These are phyloP conservation scores for Penaeus indicus DNA, from an alignment of 1,140 invertebrate genomes.

Conservation along the genomic window DNA sequence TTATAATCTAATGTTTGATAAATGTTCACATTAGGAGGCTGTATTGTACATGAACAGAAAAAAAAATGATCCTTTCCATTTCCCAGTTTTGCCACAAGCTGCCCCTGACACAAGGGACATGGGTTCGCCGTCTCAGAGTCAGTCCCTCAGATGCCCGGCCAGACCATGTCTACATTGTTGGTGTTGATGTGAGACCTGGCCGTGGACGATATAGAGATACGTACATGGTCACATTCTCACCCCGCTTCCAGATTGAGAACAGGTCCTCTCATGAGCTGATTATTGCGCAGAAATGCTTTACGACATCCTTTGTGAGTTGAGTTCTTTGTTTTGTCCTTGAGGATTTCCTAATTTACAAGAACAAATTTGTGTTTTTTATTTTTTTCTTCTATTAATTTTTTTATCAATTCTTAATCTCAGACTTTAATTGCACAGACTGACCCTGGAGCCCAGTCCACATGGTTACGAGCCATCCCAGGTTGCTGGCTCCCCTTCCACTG, in stretches of 20 bases:
- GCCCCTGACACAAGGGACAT: conserved; percentile 82
- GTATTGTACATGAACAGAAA: background rate
- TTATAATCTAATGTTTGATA: no score
- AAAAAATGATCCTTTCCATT: conserved; percentile 9
- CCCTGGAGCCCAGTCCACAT: conserved; percentile 78
- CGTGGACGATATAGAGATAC: conserved; percentile 90
- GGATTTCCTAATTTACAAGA: no score
- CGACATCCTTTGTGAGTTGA: conserved; percentile 71
- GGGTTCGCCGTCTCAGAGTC: conserved; percentile 78
- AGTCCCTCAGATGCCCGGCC: conserved; percentile 77
- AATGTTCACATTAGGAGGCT: no score
- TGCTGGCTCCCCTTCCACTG: conserved; percentile 96
- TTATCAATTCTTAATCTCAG: background rate
- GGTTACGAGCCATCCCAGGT: conserved; percentile 84
- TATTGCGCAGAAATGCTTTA: conserved; percentile 87
- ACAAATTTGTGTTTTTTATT: no score
- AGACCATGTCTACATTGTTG: conserved; percentile 79
- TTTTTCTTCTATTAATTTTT: background rate
- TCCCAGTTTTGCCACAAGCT: conserved; percentile 86
- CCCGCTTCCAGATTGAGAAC: conserved; percentile 94
- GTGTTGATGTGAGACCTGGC: conserved; percentile 89
- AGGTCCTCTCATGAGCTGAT: conserved; percentile 85
- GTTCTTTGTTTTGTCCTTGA: no score
- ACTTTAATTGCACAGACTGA: conserved; percentile 73
- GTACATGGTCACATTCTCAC: conserved; percentile 92